Evolutionary conservation across 35 echinoderm and acorn worm genomes (phyloP).

Genomic region (Holothuria glaberrima): DNA sequence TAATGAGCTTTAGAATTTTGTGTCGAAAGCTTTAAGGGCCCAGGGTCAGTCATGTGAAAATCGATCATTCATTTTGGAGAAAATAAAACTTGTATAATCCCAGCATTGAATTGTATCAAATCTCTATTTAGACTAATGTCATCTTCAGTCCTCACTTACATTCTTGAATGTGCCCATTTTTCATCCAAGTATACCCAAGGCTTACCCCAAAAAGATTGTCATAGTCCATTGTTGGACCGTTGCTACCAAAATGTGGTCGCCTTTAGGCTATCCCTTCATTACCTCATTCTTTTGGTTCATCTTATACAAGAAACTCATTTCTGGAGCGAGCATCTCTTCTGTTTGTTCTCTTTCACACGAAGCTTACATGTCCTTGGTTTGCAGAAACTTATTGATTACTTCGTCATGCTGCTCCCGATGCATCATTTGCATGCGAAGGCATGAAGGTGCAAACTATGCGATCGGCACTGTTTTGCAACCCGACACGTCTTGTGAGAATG

Average conservation of each 20-base stretch:
- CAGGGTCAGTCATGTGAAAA: too few relatives aligned
- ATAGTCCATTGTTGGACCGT: too few relatives aligned
- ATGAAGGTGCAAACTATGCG: constrained; percentile 27
- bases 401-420: constrained; percentile 17
- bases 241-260: not conserved
- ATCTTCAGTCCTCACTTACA: too few relatives aligned
- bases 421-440: constrained; percentile 47
- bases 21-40: too few relatives aligned
- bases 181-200: too few relatives aligned
- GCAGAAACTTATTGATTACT: constrained; percentile 30
- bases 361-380: constrained; percentile 47
- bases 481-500: constrained; percentile 52
- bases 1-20: too few relatives aligned
- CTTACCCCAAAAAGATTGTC: too few relatives aligned
- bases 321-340: not conserved
- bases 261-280: constrained; percentile 21
- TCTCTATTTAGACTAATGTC: too few relatives aligned
- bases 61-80: too few relatives aligned
- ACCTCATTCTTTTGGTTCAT: not conserved
- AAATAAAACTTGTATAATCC: too few relatives aligned
- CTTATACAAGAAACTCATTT: constrained; percentile 14
- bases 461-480: constrained; percentile 49
- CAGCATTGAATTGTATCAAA: too few relatives aligned
- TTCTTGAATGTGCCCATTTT: too few relatives aligned
- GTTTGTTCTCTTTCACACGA: constrained; percentile 41